These are phyloP conservation scores for Salpingus planirostris DNA, from an alignment of 2,888 invertebrate species.

Conservation along the genomic window DNA sequence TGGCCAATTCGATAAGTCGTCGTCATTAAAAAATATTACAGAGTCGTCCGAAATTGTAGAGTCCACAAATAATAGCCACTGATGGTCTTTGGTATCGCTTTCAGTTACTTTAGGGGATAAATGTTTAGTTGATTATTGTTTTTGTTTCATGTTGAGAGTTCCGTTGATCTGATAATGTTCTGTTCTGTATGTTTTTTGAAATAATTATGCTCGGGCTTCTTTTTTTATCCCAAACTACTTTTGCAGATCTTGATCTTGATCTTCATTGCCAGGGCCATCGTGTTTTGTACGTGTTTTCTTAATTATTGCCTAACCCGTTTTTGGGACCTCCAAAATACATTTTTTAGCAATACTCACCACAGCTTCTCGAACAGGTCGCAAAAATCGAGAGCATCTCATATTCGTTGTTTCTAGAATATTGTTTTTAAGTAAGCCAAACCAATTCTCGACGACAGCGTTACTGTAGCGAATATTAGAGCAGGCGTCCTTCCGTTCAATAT, in stretches of 20 bases:
- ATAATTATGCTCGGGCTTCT: not conserved
- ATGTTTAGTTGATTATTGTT: no score
- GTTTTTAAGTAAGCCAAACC: not conserved
- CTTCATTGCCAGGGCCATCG: not conserved
- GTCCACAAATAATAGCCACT: no score
- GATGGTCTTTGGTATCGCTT: no score
- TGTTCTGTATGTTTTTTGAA: no score
- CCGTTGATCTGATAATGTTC: no score
- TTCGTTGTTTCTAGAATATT: not conserved
- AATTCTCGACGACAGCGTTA: not conserved
- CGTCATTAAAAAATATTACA: no score
- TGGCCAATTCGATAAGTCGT: no score
- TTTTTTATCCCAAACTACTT: not conserved
- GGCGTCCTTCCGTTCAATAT: not conserved
- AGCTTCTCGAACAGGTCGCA: not conserved
- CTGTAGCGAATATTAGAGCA: not conserved
- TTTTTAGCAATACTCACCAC: not conserved
- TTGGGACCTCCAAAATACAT: not conserved
- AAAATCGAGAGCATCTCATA: not conserved
- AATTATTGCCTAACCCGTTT: not conserved
- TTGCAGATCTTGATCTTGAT: no score
- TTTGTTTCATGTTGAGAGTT: no score
- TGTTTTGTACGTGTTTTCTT: not conserved
- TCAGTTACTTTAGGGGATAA: no score
- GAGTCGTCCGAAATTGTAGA: no score